Evolutionary conservation across 2,797 vertebrate genomes (phyloP).

Genomic region (Carcharodon carcharias): DNA sequence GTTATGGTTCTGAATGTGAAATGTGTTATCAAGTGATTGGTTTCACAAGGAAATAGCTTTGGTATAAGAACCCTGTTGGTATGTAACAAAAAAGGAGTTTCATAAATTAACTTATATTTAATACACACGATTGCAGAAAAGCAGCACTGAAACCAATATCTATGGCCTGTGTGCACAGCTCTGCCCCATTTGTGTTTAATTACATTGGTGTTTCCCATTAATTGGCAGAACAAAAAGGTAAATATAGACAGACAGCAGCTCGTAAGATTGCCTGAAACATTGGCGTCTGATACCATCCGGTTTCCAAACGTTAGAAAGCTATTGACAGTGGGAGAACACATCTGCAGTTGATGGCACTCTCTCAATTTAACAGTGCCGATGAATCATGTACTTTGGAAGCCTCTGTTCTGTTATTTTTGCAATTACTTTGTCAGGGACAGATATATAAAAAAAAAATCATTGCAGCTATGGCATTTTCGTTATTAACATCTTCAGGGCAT

Average conservation of each 20-base stretch:
- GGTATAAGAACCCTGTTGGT: neutral
- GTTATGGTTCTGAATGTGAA: neutral
- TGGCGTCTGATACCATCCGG: neutral
- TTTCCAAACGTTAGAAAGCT: neutral
- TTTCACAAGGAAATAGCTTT: neutral
- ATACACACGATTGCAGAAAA: neutral
- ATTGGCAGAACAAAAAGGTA: neutral
- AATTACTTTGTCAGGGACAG: slow-evolving; percentile 11
- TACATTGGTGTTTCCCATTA: neutral
- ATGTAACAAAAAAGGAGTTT: neutral
- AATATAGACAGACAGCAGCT: neutral
- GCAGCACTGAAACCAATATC: neutral
- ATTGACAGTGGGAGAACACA: slow-evolving; percentile 2
- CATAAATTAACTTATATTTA: neutral
- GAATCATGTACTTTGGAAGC: slow-evolving; percentile 10
- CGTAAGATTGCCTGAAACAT: neutral
- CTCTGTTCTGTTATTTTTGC: neutral
- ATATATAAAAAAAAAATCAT: slow-evolving; percentile 6
- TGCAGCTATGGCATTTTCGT: slow-evolving; percentile 26
- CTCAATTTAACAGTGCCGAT: slow-evolving; percentile 1
- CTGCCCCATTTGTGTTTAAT: neutral
- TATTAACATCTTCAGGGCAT: slow-evolving; percentile 30
- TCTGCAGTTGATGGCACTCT: neutral
- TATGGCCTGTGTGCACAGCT: neutral
- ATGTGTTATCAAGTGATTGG: neutral